Percentiles rank a stretch among this genome's conserved stretches.
phyloP scores from a whole-genome alignment of 2,113 vertebrate species.

The Bettongia penicillata region DNA sequence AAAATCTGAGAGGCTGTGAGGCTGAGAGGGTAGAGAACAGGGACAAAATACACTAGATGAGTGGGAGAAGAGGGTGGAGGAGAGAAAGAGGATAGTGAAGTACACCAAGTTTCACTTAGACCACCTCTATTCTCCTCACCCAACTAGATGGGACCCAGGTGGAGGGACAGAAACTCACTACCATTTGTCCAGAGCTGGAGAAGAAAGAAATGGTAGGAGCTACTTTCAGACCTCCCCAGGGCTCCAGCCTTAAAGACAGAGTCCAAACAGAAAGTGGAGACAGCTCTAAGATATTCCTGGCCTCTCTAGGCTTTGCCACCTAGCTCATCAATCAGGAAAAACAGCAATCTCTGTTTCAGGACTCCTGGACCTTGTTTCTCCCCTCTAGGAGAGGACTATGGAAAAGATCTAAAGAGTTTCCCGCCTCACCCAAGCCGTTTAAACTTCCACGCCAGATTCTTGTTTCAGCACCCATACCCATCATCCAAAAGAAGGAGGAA shows the following conservation, averaged over 20 bases:
- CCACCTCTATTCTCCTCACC: neutral
- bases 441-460: neutral
- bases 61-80: neutral
- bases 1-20: neutral
- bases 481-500: neutral
- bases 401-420: neutral
- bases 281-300: no score
- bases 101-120: neutral
- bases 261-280: neutral
- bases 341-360: neutral
- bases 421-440: neutral
- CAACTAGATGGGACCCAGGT: neutral
- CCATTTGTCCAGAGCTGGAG: neutral
- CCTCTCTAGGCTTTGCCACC: neutral
- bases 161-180: neutral
- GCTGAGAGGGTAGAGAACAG: no score
- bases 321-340: neutral
- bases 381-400: neutral
- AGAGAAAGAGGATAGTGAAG: neutral
- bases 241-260: neutral
- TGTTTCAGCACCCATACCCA: neutral
- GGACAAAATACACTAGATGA: no score
- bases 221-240: neutral
- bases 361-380: neutral
- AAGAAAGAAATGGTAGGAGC: neutral